Evolutionary conservation across 2,888 invertebrate genomes (phyloP), one percentile per base, ranked within the genome.

Genomic region (Leptopilina syphax): DNA sequence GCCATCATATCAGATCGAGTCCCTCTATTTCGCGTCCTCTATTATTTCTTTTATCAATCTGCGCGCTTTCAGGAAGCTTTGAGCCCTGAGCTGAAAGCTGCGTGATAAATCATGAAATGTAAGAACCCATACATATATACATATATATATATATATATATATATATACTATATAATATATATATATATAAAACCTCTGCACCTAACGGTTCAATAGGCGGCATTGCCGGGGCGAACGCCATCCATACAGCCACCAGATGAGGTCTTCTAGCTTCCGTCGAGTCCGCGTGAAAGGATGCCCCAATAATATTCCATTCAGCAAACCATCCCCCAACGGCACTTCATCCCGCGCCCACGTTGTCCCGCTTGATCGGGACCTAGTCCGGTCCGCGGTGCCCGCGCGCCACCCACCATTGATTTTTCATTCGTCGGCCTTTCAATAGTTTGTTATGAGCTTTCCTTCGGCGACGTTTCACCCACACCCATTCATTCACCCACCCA

Each of bases 211-310:
- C 91, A 91, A 91, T 91, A 91, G 90, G 88, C 89, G 87, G 89
- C 89, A 90, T 90, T 90, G 90, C 89, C 87, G 85, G 86, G 87
- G 88, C 90, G 89, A 90, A 88, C 88, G 87, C 87, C 90, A 90
- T 91, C 90, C 89, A 89, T 89, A 90, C 87, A 90, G 88, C 85
- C 87, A 87, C 89, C 89, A 91, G 91, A 91, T 92, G 91, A 92
- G 92, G 91, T 92, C 92, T 91, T 90, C 91, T 87, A 89, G 91
- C 91, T 91, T 91, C 91, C 91, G 91, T 88, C 88, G 91, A 91
- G 90, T 91, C 91, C 91, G 91, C 90, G 91, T 91, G 91, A 91
- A 92, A 92, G 91, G 92, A 92, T 91, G 91, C 91, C 91, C 91
- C 92, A 92, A 92, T 92, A 92, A 92, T 92, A 92, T 92, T 91